Evolutionary conservation across 2,113 vertebrate genomes (phyloP).

Genomic region (Mesembrinibis cayennensis): DNA sequence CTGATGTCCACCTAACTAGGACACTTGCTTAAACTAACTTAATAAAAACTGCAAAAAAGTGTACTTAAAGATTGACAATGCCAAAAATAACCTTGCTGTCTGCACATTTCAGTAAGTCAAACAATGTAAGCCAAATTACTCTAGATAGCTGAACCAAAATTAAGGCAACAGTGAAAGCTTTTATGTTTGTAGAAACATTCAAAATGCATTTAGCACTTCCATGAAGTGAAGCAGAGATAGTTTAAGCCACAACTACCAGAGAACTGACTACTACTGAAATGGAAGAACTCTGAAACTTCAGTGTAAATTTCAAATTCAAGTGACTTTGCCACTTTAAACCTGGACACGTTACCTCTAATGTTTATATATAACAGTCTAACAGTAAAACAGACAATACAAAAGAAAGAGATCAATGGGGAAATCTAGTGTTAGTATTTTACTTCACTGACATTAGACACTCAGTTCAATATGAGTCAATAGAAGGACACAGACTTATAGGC

Average conservation of each 20-base stretch:
- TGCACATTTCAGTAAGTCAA: not conserved
- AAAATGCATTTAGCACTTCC: not conserved
- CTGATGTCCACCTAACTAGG: not conserved
- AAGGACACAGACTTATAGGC: not conserved
- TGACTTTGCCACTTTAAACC: not conserved
- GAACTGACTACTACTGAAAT: not conserved
- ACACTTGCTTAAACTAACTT: not conserved
- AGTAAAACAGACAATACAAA: not conserved
- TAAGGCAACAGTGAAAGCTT: not conserved
- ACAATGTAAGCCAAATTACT: not conserved
- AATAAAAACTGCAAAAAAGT: not conserved
- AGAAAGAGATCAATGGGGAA: not conserved
- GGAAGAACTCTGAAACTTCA: not conserved
- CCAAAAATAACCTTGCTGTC: not conserved
- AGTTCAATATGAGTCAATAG: not conserved
- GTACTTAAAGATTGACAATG: not conserved
- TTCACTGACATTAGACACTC: not conserved
- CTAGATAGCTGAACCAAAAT: not conserved
- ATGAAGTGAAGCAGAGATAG: not conserved
- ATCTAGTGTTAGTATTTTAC: not conserved
- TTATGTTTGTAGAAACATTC: not conserved
- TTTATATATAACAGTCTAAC: not conserved
- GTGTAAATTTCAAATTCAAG: not conserved
- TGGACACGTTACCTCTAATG: not conserved
- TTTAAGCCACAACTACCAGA: not conserved